Conservation (phyloP, 2,797 vertebrate genomes). For the Premnoplex brunnescens region DNA sequence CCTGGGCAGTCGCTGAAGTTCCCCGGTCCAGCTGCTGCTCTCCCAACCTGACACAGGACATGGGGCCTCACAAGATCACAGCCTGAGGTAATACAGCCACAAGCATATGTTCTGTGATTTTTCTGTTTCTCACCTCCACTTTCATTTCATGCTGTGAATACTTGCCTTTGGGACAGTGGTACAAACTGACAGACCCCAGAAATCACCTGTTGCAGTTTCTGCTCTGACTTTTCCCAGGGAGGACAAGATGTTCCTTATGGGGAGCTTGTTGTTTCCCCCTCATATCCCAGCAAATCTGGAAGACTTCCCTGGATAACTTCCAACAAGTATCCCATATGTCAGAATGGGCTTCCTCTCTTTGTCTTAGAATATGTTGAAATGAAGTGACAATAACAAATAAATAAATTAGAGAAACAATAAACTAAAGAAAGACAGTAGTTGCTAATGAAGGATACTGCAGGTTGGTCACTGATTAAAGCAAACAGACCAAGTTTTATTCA, state of each 20-base stretch:
- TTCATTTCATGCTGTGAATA: not conserved
- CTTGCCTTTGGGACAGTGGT: not conserved
- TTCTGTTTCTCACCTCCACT: not conserved
- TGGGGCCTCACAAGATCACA: not conserved
- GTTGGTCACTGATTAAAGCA: not conserved
- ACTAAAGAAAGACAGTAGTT: not conserved
- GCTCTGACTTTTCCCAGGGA: not conserved
- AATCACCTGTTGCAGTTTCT: not conserved
- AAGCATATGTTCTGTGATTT: not conserved
- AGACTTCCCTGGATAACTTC: not conserved
- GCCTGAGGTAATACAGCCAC: not conserved
- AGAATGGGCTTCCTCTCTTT: not conserved
- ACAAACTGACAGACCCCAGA: not conserved
- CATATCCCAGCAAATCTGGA: not conserved
- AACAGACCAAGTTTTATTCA: not conserved
- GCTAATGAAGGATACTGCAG: not conserved
- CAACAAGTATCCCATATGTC: not conserved
- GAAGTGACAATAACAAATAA: not conserved
- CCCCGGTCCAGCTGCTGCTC: not conserved
- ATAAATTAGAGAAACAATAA: not conserved
- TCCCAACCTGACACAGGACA: rapidly evolving
- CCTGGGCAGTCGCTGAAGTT: rapidly evolving
- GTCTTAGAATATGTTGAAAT: not conserved
- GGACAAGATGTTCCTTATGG: not conserved
- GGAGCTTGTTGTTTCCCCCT: not conserved